Base-by-base conservation (phyloP, 2,113 vertebrate genomes). In the Myrmecophaga tridactyla region DNA sequence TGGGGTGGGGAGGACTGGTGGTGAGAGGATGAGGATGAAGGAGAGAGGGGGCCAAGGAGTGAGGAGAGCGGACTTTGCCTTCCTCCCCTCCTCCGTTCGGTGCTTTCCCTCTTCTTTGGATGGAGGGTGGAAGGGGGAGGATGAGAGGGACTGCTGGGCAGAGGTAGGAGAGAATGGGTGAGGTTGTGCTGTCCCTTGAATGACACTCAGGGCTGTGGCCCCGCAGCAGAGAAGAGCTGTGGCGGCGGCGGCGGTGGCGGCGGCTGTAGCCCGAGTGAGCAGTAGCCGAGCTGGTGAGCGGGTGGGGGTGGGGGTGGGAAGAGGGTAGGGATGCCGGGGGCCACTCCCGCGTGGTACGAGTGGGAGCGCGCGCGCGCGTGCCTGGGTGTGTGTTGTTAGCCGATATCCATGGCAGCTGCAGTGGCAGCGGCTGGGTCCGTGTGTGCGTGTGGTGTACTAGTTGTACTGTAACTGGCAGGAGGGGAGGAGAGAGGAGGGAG, bases 351-450 rank as follows among this genome's bases (percentile, higher is more conserved):
- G 95, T 78, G 88, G 67, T 76, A 95, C 95, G 94, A 86, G 92
- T 82, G 94, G 82, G 93, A 73, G 93, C 94, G 96, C 96, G 94
- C 93, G 96, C 96, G 9, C 81, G 95, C 53, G 89, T 96, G 92
- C 83, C 95, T 34, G 97, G 82, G 69, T 72, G 94, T 83, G 97
- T 97, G 97, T 88, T 86, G 96, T 94, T 98, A 98, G 98, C 98
- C 94, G 97, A 98, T 97, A 97, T 96, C 98, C 98, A 98, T 98
- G 98, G 98, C 98, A 98, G 98, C 97, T 94, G 97, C 97, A 95
- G 96, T 82, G 78, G 97, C 97, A 90, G 97, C 96, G 85, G 81
- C 89, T 18, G 51, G 87, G 93, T 70, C 86, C 58, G 82, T n/a
- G 80, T 58, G 94, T 51, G 90, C 36, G 84, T 2, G 86, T 80